A percentile compares a stretch with the other conserved stretches of the same genome.
These are phyloP conservation scores for Hylaeus volcanicus DNA, from an alignment of 1,140 invertebrate species.

Conservation along the genomic window DNA sequence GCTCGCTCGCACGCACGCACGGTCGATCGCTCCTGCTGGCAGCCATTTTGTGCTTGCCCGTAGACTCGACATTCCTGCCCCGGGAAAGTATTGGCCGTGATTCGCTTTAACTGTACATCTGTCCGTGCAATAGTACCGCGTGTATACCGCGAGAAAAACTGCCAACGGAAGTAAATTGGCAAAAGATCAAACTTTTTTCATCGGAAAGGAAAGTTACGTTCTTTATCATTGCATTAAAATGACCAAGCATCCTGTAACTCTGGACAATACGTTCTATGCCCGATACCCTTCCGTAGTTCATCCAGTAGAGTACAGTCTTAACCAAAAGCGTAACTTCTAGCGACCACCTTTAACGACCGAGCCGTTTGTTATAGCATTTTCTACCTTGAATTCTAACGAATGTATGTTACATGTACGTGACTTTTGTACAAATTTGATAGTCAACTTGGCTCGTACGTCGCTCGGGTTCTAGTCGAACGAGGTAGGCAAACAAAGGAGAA, in stretches of 20 bases:
- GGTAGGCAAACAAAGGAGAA: not conserved
- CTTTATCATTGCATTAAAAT: not conserved
- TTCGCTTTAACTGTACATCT: constrained; percentile 45
- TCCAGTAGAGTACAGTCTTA: constrained; percentile 46
- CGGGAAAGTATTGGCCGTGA: constrained; percentile 74
- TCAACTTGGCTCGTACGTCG: not conserved
- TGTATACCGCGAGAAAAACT: not conserved
- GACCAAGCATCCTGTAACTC: not conserved
- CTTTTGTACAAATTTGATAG: not conserved
- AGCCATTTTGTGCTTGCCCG: constrained; percentile 76
- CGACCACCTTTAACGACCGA: not conserved
- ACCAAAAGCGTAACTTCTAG: constrained; percentile 14
- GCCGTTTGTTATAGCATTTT: not conserved
- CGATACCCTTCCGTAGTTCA: constrained; percentile 52
- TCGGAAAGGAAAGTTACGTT: not conserved
- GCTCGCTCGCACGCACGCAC: constrained; percentile 65
- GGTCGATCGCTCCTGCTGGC: constrained; percentile 74
- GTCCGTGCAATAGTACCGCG: not conserved
- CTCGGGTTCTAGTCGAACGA: not conserved
- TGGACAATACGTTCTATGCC: constrained; percentile 54
- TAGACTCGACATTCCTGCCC: constrained; percentile 67
- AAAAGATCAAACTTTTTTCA: not conserved
- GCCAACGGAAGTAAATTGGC: not conserved
- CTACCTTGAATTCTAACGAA: not conserved
- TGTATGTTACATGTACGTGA: too few relatives aligned